These are phyloP conservation scores for Megalurothrips usitatus DNA, from an alignment of 2,888 invertebrate genomes.

Conservation along the genomic window DNA sequence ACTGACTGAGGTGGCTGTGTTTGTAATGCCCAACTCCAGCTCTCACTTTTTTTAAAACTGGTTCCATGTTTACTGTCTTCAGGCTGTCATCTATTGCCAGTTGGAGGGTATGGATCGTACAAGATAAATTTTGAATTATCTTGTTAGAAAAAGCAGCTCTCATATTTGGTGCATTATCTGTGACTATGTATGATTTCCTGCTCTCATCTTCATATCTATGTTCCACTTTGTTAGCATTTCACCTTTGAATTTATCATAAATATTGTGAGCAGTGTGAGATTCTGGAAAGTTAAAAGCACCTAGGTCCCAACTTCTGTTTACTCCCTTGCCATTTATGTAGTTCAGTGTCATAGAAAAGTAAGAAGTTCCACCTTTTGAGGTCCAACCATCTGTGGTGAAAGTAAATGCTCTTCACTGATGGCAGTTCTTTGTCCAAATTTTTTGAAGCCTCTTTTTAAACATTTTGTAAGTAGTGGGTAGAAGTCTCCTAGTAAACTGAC, in stretches of 20 bases:
- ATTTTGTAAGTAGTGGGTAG: neutral
- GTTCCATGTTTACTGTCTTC: neutral
- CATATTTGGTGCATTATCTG: neutral
- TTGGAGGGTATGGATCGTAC: neutral
- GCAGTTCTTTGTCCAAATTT: neutral
- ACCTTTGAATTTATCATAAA: neutral
- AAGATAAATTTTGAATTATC: neutral
- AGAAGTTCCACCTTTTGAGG: neutral
- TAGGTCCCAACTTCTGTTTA: neutral
- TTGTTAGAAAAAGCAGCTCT: neutral
- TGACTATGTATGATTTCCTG: neutral
- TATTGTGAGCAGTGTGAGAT: neutral
- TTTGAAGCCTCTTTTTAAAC: neutral
- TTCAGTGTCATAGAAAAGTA: neutral
- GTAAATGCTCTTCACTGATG: neutral
- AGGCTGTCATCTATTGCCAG: neutral
- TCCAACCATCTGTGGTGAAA: neutral
- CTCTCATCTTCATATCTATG: neutral
- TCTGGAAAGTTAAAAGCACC: neutral
- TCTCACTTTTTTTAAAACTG: neutral
- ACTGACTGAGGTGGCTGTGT: neutral
- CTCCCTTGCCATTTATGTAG: neutral
- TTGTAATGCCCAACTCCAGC: neutral
- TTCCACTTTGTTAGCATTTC: neutral
- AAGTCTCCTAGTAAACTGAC: neutral